Evolutionary conservation across 2,888 invertebrate genomes (phyloP), one percentile per base, ranked within the genome.

Genomic region (Idaea aversata): DNA sequence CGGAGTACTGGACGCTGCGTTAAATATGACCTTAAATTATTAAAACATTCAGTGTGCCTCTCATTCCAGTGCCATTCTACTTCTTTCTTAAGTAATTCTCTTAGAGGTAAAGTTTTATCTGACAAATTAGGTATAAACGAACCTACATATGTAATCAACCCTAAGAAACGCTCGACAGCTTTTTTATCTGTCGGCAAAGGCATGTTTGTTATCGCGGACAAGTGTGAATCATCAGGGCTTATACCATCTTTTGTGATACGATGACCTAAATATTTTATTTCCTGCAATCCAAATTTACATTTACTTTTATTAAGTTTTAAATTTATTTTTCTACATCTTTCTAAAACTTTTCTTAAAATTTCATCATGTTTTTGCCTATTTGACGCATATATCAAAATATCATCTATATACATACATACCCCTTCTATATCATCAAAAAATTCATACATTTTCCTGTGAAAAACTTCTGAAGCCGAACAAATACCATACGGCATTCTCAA

Each of bases 101-200:
- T 64, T 4, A 76, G 58, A 5, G 36, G n/a, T 1, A 13, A 15
- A 0, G 74, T 76, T 65, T 70, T 68, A n/a, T 72, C 72, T 7
- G 75, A 75, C 1, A 77, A 66, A 57, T 74, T 73, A 0, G 70
- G 70, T 61, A 76, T 71, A 58, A 75, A 76, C 15, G 61, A 70
- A 25, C 71, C 63, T 15, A 76, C 69, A 63, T 77, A 77, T 0
- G 72, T 76, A 4, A 74, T 67, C 3, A 77, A 3, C 4, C 75
- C 76, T 62, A 75, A 62, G 65, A 76, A 74, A 38, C 73, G 57
- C 63, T 74, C 71, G 0, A 75, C 5, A 36, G 72, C 74, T 59
- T 74, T 74, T 0, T 59, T 34, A 65, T 71, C 70, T 57, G 66
- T 15, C 0, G 74, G 74, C 38, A 5, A 61, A 0, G 71, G 73